phyloP scores from a whole-genome alignment of 2,888 invertebrate species.

The Synergus itoensis region DNA sequence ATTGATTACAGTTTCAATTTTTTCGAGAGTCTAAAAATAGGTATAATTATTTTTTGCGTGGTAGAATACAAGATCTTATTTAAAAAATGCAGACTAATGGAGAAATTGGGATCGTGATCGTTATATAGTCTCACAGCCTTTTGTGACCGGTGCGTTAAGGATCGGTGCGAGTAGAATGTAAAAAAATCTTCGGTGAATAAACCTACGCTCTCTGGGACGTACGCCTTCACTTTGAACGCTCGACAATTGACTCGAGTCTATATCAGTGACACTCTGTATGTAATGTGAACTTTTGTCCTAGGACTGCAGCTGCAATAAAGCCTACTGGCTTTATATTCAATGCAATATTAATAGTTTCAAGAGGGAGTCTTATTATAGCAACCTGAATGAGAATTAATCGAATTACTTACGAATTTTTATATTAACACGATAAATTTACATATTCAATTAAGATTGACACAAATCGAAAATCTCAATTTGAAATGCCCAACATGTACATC shows the following conservation, averaged over 20 bases:
- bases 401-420: background rate
- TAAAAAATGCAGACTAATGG: slow-evolving; percentile 48
- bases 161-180: slow-evolving; percentile 38
- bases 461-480: too few species aligned
- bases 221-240: slow-evolving; percentile 48
- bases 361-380: slow-evolving; percentile 2
- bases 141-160: slow-evolving; percentile 22
- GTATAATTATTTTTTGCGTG: slow-evolving; percentile 20
- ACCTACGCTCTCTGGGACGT: slow-evolving; percentile 47
- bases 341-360: slow-evolving; percentile 9
- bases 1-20: background rate
- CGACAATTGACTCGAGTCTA: slow-evolving; percentile 40
- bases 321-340: background rate
- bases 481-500: too few species aligned
- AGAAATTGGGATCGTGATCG: slow-evolving; percentile 24
- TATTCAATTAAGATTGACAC: too few species aligned
- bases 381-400: slow-evolving; percentile 1
- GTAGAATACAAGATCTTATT: background rate
- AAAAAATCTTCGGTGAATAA: slow-evolving; percentile 51
- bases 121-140: background rate
- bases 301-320: slow-evolving; percentile 9
- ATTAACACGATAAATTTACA: too few species aligned
- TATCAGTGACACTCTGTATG: slow-evolving; percentile 30
- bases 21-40: background rate
- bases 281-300: slow-evolving; percentile 33